Conservation (phyloP, 1,140 invertebrate species). For the Ylistrum balloti region DNA sequence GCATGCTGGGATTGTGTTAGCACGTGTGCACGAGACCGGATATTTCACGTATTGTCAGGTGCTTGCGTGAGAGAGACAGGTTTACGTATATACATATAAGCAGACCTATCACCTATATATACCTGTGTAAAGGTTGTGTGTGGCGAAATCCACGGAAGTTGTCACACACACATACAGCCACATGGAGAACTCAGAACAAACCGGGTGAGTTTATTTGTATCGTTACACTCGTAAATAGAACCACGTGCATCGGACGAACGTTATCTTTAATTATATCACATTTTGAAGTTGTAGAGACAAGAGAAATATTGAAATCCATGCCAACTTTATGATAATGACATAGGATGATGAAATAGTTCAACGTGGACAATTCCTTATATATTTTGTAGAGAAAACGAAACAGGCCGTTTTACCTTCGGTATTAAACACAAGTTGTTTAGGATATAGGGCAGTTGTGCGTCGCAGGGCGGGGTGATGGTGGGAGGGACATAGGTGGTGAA, state of each 20-base stretch:
- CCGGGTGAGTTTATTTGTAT: background rate
- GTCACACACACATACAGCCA: background rate
- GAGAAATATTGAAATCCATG: conserved; percentile 12
- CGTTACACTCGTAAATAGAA: background rate
- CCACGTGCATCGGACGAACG: background rate
- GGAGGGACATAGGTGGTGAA: no score
- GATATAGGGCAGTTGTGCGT: no score
- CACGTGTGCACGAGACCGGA: conserved; percentile 67
- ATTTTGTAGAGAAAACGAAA: background rate
- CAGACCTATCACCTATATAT: no score
- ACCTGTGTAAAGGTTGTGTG: background rate
- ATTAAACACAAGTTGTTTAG: no score
- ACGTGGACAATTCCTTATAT: background rate
- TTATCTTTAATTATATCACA: background rate
- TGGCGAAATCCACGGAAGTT: background rate
- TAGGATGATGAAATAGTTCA: conserved; percentile 34
- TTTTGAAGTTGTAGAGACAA: background rate
- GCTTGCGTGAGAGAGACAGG: conserved; percentile 52
- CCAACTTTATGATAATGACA: background rate
- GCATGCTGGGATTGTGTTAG: conserved; percentile 72
- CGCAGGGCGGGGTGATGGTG: no score
- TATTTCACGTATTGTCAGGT: conserved; percentile 47
- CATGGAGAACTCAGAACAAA: conserved; percentile 2
- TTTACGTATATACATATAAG: background rate
- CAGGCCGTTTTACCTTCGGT: no score